Evolutionary conservation across 2,888 invertebrate genomes (phyloP).

Genomic region (Drosophila subquinaria): DNA sequence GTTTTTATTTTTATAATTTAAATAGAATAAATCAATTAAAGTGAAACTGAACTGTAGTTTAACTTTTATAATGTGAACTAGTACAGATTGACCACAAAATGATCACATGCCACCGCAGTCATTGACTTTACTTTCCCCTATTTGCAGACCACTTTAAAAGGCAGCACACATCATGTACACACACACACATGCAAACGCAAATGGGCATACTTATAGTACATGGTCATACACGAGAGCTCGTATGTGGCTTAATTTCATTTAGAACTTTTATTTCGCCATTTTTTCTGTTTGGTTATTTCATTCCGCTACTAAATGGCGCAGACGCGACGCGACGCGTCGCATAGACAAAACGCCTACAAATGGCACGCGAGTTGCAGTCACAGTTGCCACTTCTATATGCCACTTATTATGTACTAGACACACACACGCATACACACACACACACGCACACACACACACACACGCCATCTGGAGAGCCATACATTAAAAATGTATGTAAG

Average conservation of each 20-base stretch:
- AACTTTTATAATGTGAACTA: background rate
- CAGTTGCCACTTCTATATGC: slow-evolving; percentile 55
- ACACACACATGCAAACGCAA: background rate
- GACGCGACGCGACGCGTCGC: slow-evolving; percentile 13
- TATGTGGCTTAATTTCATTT: slow-evolving; percentile 48
- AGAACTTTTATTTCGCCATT: slow-evolving; percentile 25
- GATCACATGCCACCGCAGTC: slow-evolving; percentile 27
- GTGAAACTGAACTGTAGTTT: background rate
- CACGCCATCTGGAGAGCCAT: slow-evolving; percentile 39
- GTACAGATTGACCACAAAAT: slow-evolving; percentile 16
- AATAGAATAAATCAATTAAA: no score
- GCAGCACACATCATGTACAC: slow-evolving; percentile 27
- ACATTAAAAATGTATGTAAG: slow-evolving; percentile 56
- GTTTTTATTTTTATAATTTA: no score
- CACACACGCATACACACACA: slow-evolving; percentile 24
- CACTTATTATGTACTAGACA: slow-evolving; percentile 54
- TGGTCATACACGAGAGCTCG: background rate
- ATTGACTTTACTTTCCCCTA: slow-evolving; percentile 41
- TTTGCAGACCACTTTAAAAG: slow-evolving; percentile 41
- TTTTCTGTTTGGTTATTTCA: slow-evolving; percentile 14
- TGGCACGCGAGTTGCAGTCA: slow-evolving; percentile 56
- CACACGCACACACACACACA: slow-evolving; percentile 19
- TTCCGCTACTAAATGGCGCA: slow-evolving; percentile 27
- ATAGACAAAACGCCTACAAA: slow-evolving; percentile 50
- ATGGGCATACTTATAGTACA: background rate